phyloP scores from a whole-genome alignment of 2,797 vertebrate species.

The Hydrocynus forskahlii region DNA sequence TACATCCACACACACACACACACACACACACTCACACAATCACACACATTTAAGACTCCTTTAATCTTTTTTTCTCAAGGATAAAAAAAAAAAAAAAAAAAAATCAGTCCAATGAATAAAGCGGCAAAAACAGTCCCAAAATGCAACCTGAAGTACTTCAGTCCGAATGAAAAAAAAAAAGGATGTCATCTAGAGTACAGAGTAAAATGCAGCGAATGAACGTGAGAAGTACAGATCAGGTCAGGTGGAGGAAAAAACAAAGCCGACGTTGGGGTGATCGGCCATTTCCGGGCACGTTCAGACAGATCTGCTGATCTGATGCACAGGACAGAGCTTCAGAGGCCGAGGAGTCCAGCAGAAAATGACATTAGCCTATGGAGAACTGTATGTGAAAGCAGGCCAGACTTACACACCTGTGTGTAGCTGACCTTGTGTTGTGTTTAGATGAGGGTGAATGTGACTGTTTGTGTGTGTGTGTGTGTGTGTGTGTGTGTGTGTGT shows the following conservation, averaged over 20 bases:
- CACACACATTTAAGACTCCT: conserved; percentile 85
- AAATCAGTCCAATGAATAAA: conserved; percentile 53
- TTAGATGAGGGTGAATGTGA: not conserved
- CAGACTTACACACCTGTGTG: conserved; percentile 41
- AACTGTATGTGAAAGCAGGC: conserved; percentile 7
- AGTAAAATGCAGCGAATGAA: conserved; percentile 73
- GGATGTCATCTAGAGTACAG: conserved; percentile 54
- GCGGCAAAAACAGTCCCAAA: conserved; percentile 33
- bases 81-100: conserved; percentile 16
- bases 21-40: conserved; percentile 32
- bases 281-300: conserved; percentile 12
- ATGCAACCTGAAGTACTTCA: conserved; percentile 65
- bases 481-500: not conserved
- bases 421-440: conserved; percentile 8
- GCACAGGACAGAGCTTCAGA: conserved; percentile 3
- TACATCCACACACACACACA: conserved; percentile 23
- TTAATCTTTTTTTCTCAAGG: conserved; percentile 61
- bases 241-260: conserved; percentile 17
- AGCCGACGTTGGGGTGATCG: not conserved
- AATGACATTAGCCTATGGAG: conserved; percentile 12
- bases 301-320: conserved; percentile 17
- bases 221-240: conserved; percentile 7
- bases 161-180: conserved; percentile 76
- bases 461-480: conserved; percentile 18
- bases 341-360: conserved; percentile 16